These are phyloP conservation scores for Sardinella longiceps DNA, from an alignment of 2,797 vertebrate genomes.

Conservation along the genomic window DNA sequence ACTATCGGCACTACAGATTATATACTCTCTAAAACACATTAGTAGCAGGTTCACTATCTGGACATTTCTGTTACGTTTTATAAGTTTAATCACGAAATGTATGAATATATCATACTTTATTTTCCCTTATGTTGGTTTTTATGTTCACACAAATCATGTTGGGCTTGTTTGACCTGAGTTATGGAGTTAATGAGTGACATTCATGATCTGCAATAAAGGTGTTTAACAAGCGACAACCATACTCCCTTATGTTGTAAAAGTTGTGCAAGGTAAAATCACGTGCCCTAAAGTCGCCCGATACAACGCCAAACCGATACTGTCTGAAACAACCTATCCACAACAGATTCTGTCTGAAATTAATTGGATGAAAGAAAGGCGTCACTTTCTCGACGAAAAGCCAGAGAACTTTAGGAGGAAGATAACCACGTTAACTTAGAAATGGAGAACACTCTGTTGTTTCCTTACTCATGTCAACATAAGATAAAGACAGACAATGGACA, in stretches of 20 bases:
- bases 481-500: constrained; percentile 29
- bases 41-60: no score
- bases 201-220: constrained; percentile 61
- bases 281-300: constrained; percentile 3
- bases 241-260: constrained; percentile 66
- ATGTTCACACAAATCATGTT: not conserved
- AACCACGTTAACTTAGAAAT: constrained; percentile 22
- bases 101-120: not conserved
- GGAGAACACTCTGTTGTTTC: not conserved
- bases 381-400: constrained; percentile 30
- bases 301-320: constrained; percentile 1
- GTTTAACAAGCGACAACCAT: constrained; percentile 56
- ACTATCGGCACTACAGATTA: no score
- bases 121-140: not conserved
- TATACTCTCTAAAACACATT: no score
- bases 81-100: not conserved
- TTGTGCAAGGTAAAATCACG: constrained; percentile 30
- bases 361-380: constrained; percentile 29
- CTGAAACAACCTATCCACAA: not conserved
- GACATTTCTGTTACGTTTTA: not conserved
- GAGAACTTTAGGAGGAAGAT: not conserved
- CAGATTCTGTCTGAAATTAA: not conserved
- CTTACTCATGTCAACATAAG: constrained; percentile 4
- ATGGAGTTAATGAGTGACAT: constrained; percentile 74
- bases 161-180: constrained; percentile 14